phyloP scores from a whole-genome alignment of 2,113 vertebrate genomes.

The Rana temporaria region DNA sequence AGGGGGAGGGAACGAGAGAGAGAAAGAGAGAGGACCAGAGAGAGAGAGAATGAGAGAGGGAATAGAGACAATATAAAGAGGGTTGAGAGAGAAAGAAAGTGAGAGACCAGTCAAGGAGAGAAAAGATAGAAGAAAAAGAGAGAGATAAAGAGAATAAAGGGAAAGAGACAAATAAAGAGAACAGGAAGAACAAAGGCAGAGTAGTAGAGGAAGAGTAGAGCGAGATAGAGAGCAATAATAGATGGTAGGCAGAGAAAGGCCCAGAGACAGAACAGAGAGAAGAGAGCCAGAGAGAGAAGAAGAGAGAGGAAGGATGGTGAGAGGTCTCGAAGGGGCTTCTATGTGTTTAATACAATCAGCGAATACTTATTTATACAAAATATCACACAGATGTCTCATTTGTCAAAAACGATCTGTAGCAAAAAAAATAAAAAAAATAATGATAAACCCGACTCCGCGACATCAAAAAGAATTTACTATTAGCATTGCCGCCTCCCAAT shows the following conservation, averaged over 20 bases:
- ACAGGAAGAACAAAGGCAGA: not conserved
- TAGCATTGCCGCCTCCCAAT: constrained; percentile 3
- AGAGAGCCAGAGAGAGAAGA: too few species aligned
- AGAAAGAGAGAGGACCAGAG: not conserved
- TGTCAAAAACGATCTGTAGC: not conserved
- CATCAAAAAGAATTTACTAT: constrained; percentile 12
- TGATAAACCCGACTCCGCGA: too few species aligned
- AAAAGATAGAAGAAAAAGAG: not conserved
- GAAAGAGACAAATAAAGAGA: not conserved
- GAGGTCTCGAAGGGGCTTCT: too few species aligned
- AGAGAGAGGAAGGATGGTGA: too few species aligned
- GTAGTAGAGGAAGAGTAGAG: not conserved
- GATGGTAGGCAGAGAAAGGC: too few species aligned
- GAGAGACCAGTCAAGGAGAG: not conserved
- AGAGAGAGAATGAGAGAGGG: not conserved
- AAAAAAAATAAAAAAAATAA: constrained; percentile 12
- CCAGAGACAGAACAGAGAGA: too few species aligned
- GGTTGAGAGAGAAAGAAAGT: not conserved
- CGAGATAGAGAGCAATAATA: too few species aligned
- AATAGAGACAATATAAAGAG: not conserved
- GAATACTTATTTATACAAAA: not conserved
- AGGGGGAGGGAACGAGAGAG: not conserved
- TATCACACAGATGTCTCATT: not conserved
- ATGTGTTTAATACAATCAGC: too few species aligned
- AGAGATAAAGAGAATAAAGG: not conserved